Evolutionary conservation across 2,113 vertebrate genomes (phyloP).

Genomic region (Collichthys lucidus): DNA sequence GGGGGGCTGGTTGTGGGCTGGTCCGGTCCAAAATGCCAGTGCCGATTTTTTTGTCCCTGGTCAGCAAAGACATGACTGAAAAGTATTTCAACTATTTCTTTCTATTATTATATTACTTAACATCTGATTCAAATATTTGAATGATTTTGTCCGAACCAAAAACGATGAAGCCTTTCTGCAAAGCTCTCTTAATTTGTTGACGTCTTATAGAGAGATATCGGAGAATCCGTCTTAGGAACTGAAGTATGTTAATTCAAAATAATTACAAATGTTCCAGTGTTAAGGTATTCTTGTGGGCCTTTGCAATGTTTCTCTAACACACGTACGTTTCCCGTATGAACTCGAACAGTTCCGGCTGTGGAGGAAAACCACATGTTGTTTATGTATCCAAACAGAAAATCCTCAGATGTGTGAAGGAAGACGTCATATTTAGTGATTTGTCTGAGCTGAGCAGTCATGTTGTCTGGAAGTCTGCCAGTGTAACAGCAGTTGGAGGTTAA

Average conservation of each 20-base stretch:
- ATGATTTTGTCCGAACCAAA: no score
- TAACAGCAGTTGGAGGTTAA: constrained; percentile 17
- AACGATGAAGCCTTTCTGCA: no score
- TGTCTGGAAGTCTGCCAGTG: constrained; percentile 8
- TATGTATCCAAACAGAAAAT: constrained; percentile 34
- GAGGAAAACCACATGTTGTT: no score
- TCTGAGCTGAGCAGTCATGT: constrained; percentile 10
- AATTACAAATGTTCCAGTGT: neutral
- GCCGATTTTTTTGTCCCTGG: no score
- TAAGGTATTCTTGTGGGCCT: neutral
- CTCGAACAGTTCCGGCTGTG: neutral
- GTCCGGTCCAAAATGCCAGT: no score
- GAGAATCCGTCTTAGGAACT: neutral
- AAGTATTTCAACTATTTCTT: neutral
- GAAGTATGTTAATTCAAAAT: neutral
- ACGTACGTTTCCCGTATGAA: no score
- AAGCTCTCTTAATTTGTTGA: neutral
- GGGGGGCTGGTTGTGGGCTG: no score
- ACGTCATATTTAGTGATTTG: constrained; percentile 14
- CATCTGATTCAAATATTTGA: neutral
- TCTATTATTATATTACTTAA: neutral
- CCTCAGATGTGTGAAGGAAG: constrained; percentile 41
- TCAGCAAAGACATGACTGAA: no score
- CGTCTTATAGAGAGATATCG: neutral
- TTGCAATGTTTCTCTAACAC: no score